Evolutionary conservation across 2,113 vertebrate genomes (phyloP).

Genomic region (Atlantisia rogersi): DNA sequence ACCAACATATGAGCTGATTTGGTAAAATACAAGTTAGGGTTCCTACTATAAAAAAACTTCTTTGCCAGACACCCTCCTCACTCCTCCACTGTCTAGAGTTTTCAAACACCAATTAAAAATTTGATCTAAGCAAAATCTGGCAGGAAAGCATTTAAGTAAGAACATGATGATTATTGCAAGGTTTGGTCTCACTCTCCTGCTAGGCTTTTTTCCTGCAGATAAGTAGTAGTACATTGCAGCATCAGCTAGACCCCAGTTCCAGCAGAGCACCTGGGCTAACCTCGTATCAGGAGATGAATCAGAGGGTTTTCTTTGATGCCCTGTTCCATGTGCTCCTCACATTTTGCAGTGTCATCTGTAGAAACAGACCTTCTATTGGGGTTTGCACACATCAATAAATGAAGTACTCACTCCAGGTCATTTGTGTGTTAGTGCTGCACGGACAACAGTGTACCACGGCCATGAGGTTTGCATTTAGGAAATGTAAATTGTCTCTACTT

Average conservation of each 20-base stretch:
- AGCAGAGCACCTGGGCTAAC: not conserved
- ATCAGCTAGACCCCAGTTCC: not conserved
- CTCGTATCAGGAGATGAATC: not conserved
- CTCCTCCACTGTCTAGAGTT: not conserved
- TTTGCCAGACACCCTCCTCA: not conserved
- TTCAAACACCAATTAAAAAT: slow-evolving; percentile 3
- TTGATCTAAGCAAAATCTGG: slow-evolving; percentile 4
- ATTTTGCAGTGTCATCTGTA: not conserved
- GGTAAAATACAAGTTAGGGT: not conserved
- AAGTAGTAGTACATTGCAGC: not conserved
- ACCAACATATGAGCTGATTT: not conserved
- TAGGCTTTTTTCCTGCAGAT: not conserved
- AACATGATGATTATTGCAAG: not conserved
- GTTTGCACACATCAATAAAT: not conserved
- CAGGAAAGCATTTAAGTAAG: not conserved
- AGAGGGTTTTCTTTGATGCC: not conserved
- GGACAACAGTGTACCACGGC: not conserved
- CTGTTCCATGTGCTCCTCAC: not conserved
- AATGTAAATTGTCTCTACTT: not conserved
- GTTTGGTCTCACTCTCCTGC: not conserved
- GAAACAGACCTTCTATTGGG: not conserved
- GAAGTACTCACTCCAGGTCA: not conserved
- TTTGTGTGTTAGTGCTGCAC: not conserved
- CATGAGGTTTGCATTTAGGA: not conserved
- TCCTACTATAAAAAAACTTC: not conserved